phyloP scores from a whole-genome alignment of 2,113 vertebrate genomes.

The Cryptotis parvus region DNA sequence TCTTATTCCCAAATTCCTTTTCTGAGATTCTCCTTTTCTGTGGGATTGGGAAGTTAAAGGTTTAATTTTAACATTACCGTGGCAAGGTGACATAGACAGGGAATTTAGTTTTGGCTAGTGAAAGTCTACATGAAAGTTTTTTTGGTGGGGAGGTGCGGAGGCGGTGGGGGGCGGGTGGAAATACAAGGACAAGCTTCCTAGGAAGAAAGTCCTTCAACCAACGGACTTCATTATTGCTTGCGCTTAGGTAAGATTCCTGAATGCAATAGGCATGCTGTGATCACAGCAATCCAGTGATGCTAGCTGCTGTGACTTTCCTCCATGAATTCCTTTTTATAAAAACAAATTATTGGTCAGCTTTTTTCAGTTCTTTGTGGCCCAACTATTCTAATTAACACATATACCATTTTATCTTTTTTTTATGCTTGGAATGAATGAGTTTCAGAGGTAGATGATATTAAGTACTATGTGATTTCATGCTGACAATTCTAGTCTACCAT shows the following conservation, averaged over 20 bases:
- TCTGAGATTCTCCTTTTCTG: background rate
- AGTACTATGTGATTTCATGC: background rate
- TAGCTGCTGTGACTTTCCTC: background rate
- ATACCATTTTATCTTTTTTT: conserved; percentile 16
- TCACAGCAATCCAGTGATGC: background rate
- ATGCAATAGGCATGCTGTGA: background rate
- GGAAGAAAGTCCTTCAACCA: background rate
- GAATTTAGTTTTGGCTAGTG: background rate
- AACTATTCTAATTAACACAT: conserved; percentile 10
- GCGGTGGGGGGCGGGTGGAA: too few relatives aligned
- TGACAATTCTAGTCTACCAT: background rate
- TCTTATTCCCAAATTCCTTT: background rate
- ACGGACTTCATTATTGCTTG: background rate
- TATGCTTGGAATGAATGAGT: background rate
- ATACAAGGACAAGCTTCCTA: background rate
- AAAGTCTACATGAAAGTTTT: background rate
- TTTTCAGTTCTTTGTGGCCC: background rate
- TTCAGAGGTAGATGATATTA: conserved; percentile 12
- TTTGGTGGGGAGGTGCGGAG: too few relatives aligned
- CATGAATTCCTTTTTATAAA: background rate
- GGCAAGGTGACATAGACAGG: background rate
- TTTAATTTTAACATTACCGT: background rate
- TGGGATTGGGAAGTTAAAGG: background rate
- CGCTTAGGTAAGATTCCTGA: background rate
- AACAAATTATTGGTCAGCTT: background rate